Evolutionary conservation across 1,140 invertebrate genomes (phyloP), one percentile per base, ranked within the genome.

Genomic region (Pogonus chalceus): DNA sequence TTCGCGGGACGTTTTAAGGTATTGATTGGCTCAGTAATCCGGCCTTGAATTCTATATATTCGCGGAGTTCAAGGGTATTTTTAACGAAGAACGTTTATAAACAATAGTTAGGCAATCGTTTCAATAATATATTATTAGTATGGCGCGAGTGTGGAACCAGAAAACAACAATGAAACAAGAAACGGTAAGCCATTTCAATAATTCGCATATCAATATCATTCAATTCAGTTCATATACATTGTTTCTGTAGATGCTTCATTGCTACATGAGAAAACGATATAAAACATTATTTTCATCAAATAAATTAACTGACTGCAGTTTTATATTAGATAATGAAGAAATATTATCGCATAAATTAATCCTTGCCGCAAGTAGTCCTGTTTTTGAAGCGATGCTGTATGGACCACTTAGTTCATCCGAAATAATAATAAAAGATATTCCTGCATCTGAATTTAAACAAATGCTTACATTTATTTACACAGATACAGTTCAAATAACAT

Each of bases 381-480:
- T 87, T n/a, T 87, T 88, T 63, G 83, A 86, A 65, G 82, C 82
- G 10, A 83, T 86, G 81, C 78, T 85, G 57, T 84, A 76, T 67
- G 82, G 83, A 0, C 73, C 79, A n/a, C 55, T 85, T 56, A 78
- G 81, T 24, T 59, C 61, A 12, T 49, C 69, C 39, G 69, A 71
- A 58, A 72, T 79, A 52, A 48, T 62, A 14, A 71, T 79, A 26
- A 69, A 67, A 24, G 78, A 79, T 57, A 76, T 78, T 43, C 69
- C 73, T 61, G 67, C 73, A 37, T 66, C 70, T 37, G 72, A 74
- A 57, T 79, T 79, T 63, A 74, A 74, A 63, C 64, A 75, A 35
- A 63, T 78, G 51, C 58, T 79, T 2, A 72, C 76, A 61, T 79
- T 72, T 61, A 72, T 79, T 60, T 79, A 79, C 56, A 77, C 73